phyloP scores from a whole-genome alignment of 2,888 invertebrate species.

The Dolichomitus sp. region DNA sequence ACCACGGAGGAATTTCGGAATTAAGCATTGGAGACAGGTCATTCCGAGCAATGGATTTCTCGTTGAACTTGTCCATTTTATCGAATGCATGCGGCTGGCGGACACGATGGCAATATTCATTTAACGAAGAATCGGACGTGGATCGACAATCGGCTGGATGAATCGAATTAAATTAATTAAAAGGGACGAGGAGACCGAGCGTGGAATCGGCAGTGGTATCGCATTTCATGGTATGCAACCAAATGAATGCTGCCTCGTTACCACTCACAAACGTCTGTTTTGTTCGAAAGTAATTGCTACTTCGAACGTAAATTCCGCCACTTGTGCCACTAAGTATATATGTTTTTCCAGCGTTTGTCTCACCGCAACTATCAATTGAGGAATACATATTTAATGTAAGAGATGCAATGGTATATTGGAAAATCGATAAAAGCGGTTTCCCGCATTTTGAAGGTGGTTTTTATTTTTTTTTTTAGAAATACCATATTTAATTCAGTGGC shows the following conservation, averaged over 20 bases:
- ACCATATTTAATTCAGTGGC: background rate
- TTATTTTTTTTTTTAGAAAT: background rate
- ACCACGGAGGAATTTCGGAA: slow-evolving; percentile 8
- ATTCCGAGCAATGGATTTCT: slow-evolving; percentile 32
- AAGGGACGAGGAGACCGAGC: slow-evolving; percentile 12
- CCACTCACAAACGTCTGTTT: background rate
- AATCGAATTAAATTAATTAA: slow-evolving; percentile 42
- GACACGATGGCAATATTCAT: slow-evolving; percentile 23
- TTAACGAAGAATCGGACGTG: slow-evolving; percentile 16
- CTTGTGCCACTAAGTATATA: background rate
- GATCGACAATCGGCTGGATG: background rate
- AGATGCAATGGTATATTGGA: background rate
- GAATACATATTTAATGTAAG: background rate
- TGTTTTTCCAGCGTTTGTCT: background rate
- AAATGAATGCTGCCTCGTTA: slow-evolving; percentile 24
- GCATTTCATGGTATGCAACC: slow-evolving; percentile 29
- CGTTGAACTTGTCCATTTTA: slow-evolving; percentile 4
- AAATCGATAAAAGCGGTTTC: background rate
- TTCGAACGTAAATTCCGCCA: background rate
- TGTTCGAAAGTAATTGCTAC: slow-evolving; percentile 27
- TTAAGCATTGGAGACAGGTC: slow-evolving; percentile 4
- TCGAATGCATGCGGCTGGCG: background rate
- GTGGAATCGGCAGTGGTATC: slow-evolving; percentile 19
- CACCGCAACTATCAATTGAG: background rate
- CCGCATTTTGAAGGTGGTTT: background rate